A percentile compares a stretch with the other conserved stretches of the same genome.
phyloP scores from a whole-genome alignment of 2,797 vertebrate genomes.

The Falco biarmicus region DNA sequence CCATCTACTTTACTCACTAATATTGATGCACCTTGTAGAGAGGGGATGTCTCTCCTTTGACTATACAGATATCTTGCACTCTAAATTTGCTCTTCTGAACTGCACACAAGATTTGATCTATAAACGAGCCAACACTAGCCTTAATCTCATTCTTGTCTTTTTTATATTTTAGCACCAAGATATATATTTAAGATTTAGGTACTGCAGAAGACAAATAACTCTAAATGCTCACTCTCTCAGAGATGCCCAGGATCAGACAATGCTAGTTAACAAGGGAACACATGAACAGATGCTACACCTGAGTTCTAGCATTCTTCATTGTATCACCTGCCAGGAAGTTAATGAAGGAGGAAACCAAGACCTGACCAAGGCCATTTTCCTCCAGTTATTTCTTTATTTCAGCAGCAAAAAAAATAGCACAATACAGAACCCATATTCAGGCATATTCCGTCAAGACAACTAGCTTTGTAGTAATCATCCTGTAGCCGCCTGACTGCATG shows the following conservation, averaged over 20 bases:
- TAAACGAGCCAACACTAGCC: background rate
- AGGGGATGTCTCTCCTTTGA: background rate
- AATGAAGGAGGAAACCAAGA: background rate
- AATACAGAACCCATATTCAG: background rate
- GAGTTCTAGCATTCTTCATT: background rate
- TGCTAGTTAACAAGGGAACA: background rate
- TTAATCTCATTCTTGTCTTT: background rate
- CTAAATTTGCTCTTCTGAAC: background rate
- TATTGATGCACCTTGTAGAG: background rate
- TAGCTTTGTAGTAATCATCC: background rate
- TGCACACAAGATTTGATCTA: background rate
- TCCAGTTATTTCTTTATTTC: background rate
- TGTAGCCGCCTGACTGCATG: background rate
- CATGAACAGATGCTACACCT: background rate
- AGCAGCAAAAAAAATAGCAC: background rate
- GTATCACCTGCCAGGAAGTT: background rate
- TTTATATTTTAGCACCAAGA: background rate
- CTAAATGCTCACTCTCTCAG: background rate
- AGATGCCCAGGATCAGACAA: background rate
- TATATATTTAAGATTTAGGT: background rate
- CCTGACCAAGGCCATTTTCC: background rate
- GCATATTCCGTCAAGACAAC: background rate
- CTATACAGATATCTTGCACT: background rate
- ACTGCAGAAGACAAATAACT: background rate
- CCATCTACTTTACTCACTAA: background rate